These are phyloP conservation scores for Poeciliopsis infans DNA, from an alignment of 2,797 vertebrate species.

Conservation along the genomic window DNA sequence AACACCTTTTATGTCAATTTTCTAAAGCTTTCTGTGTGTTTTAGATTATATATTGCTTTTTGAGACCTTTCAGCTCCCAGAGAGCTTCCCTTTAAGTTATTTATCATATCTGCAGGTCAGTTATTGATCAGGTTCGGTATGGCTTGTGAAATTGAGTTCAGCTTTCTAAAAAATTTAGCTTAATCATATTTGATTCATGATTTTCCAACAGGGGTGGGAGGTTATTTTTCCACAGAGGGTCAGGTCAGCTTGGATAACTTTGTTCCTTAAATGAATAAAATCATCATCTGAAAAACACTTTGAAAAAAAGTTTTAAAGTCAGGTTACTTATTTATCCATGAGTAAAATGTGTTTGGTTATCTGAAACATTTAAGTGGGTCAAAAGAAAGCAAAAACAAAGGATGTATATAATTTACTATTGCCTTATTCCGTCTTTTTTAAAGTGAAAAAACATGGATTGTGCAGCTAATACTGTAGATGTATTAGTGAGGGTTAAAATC, in stretches of 20 bases:
- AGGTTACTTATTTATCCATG: not conserved
- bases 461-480: not conserved
- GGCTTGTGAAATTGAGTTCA: not conserved
- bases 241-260: not conserved
- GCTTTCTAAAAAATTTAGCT: not conserved
- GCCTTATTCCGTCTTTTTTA: not conserved
- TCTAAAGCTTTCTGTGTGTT: not conserved
- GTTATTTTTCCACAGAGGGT: not conserved
- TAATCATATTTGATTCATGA: not conserved
- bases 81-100: not conserved
- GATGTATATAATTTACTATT: not conserved
- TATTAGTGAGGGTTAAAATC: not conserved
- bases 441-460: not conserved
- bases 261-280: not conserved
- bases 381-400: not conserved
- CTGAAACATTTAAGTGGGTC: not conserved
- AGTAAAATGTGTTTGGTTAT: not conserved
- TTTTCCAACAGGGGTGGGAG: not conserved
- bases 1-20: not conserved
- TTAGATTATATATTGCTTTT: not conserved
- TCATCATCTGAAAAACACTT: not conserved
- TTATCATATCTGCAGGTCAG: not conserved
- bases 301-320: not conserved
- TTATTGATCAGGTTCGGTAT: not conserved
- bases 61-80: not conserved